Evolutionary conservation across 2,113 vertebrate genomes (phyloP).

Genomic region (Cavia aperea): DNA sequence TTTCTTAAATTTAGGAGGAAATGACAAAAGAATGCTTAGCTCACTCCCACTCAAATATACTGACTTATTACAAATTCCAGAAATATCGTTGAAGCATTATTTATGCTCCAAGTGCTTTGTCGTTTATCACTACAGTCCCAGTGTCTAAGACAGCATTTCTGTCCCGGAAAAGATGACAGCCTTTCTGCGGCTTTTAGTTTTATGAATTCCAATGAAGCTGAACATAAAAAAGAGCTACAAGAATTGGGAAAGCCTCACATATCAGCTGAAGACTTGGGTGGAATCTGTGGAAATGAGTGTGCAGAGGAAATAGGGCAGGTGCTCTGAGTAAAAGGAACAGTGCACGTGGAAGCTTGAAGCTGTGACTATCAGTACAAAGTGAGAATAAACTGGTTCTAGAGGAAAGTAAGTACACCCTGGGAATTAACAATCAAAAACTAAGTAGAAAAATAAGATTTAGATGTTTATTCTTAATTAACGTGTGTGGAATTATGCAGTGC

Average conservation of each 20-base stretch:
- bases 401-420: not conserved
- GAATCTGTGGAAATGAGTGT: not conserved
- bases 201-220: constrained; percentile 1
- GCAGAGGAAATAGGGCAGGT: not conserved
- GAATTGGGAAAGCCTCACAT: not conserved
- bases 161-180: constrained; percentile 1
- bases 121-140: constrained; percentile 20
- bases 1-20: constrained; percentile 7
- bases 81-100: not conserved
- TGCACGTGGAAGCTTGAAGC: rapidly evolving
- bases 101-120: not conserved
- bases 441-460: not conserved
- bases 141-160: constrained; percentile 10
- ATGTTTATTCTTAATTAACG: not conserved
- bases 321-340: not conserved
- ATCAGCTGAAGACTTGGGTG: not conserved
- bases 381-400: not conserved
- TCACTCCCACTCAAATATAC: not conserved
- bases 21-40: not conserved
- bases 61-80: constrained; percentile 4
- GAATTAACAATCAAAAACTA: not conserved
- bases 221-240: constrained; percentile 17
- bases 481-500: not conserved
- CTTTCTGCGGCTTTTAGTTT: constrained; percentile 52
- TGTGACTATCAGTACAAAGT: not conserved